A percentile compares a stretch with the other conserved stretches of the same genome.
phyloP scores from a whole-genome alignment of 2,888 invertebrate species.

The Drosophila vallismaia region DNA sequence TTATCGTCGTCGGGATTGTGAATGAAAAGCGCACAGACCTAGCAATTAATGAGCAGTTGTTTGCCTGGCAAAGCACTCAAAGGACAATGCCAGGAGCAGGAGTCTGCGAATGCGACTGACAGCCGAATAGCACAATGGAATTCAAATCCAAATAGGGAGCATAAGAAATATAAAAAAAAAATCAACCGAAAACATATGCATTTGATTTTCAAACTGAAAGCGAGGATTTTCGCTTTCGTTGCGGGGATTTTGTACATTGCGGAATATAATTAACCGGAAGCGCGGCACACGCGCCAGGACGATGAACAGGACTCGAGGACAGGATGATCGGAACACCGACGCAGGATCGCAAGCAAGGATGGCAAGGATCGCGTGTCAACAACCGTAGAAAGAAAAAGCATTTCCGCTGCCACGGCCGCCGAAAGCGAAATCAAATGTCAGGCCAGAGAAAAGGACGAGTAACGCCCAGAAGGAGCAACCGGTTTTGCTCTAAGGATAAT shows the following conservation, averaged over 20 bases:
- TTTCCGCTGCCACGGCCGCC: constrained; percentile 76
- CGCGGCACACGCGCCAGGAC: constrained; percentile 83
- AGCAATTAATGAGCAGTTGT: constrained; percentile 79
- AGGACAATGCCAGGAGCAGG: constrained; percentile 46
- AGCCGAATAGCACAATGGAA: constrained; percentile 48
- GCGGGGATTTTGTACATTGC: constrained; percentile 63
- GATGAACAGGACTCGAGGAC: constrained; percentile 39
- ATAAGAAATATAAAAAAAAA: constrained; percentile 6
- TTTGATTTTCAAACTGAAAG: constrained; percentile 67
- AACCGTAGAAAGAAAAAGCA: constrained; percentile 76
- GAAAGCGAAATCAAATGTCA: constrained; percentile 82
- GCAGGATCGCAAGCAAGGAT: constrained; percentile 30
- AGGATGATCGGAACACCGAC: constrained; percentile 50
- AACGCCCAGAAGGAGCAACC: constrained; percentile 67
- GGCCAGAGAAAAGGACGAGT: constrained; percentile 42
- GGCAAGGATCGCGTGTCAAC: constrained; percentile 76
- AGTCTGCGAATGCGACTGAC: constrained; percentile 58
- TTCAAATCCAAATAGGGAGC: constrained; percentile 32
- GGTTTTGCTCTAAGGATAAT: constrained; percentile 53
- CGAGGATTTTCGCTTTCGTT: constrained; percentile 81
- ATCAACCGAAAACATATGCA: constrained; percentile 67
- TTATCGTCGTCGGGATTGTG: constrained; percentile 32
- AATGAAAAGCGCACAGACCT: constrained; percentile 63
- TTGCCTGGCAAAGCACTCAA: constrained; percentile 27
- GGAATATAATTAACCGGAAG: constrained; percentile 84